Evolutionary conservation across 2,888 invertebrate species (phyloP).

Genomic region (Nasonovia ribisnigri): DNA sequence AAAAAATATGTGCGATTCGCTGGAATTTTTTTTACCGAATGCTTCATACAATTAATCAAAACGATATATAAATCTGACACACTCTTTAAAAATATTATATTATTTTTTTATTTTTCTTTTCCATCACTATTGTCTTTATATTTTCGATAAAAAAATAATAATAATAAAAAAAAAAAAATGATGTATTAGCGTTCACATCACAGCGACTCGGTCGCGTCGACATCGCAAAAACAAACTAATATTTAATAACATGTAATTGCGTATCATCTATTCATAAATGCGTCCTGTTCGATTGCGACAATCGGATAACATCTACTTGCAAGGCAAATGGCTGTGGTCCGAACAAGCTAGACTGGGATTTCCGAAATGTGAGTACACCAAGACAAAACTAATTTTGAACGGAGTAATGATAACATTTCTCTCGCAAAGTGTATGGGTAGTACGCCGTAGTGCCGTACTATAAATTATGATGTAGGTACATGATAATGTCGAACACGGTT

Average conservation of each 20-base stretch:
- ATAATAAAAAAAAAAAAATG: not conserved
- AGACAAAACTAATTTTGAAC: not conserved
- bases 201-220: not conserved
- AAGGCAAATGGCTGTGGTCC: constrained; percentile 33
- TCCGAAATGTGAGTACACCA: constrained; percentile 46
- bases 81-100: not conserved
- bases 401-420: not conserved
- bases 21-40: not conserved
- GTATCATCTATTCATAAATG: not conserved
- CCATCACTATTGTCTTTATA: not conserved
- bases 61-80: not conserved
- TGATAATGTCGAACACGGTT: not conserved
- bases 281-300: not conserved
- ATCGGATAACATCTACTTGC: not conserved
- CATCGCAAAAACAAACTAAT: not conserved
- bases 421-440: not conserved
- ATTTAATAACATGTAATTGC: not conserved
- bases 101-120: not conserved
- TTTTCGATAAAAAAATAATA: not conserved
- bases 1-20: not conserved
- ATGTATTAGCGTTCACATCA: not conserved
- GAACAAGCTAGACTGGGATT: constrained; percentile 2
- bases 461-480: not conserved
- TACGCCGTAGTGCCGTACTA: not conserved
- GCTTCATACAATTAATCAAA: not conserved